Evolutionary conservation across 2,113 vertebrate species (phyloP).

Genomic region (Pseudopipra pipra): DNA sequence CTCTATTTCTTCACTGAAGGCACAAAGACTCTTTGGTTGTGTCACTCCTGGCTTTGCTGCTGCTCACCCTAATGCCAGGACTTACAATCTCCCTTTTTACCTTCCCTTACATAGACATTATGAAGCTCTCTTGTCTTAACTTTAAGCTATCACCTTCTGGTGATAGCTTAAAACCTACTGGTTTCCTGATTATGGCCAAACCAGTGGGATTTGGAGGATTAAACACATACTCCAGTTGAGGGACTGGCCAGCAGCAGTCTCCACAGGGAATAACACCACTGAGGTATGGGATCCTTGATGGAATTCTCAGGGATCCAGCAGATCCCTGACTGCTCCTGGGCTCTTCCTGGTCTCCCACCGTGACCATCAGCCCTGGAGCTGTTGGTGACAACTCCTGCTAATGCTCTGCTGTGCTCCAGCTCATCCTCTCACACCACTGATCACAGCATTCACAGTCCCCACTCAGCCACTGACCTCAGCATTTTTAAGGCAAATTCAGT

Average conservation of each 20-base stretch:
- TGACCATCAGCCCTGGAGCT: accelerated
- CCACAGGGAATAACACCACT: not conserved
- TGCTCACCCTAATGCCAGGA: not conserved
- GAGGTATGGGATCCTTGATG: not conserved
- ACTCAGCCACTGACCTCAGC: not conserved
- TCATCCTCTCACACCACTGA: not conserved
- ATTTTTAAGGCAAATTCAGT: not conserved
- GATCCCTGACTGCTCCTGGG: not conserved
- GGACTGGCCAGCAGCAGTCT: not conserved
- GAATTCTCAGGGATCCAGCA: not conserved
- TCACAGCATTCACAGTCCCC: not conserved
- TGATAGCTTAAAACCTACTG: too few relatives aligned
- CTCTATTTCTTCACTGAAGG: not conserved
- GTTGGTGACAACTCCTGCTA: not conserved
- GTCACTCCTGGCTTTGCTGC: not conserved
- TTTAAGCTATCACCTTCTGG: not conserved
- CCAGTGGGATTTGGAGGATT: not conserved
- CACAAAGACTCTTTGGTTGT: not conserved
- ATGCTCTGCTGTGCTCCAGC: not conserved
- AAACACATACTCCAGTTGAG: accelerated
- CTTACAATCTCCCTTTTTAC: not conserved
- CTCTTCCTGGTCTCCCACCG: not conserved
- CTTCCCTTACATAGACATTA: not conserved
- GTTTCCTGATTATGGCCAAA: not conserved
- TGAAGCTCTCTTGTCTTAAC: not conserved